phyloP scores from a whole-genome alignment of 2,797 vertebrate genomes.

The Typhlichthys eigenmanni region DNA sequence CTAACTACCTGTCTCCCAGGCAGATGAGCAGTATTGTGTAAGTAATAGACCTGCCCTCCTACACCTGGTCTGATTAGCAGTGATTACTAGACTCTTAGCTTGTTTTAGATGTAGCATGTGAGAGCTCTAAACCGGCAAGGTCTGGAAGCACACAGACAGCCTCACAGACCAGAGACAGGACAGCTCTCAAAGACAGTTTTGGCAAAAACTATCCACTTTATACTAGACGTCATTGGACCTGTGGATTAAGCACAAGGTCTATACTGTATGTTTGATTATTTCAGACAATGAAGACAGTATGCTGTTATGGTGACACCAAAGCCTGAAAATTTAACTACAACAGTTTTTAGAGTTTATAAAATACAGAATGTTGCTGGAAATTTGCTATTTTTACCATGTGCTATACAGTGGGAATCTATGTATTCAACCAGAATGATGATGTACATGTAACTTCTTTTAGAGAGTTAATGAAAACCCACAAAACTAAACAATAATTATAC shows the following conservation, averaged over 20 bases:
- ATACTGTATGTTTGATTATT: neutral
- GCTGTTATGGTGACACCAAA: too few species aligned
- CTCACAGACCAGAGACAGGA: slow-evolving; percentile 36
- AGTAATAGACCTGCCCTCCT: slow-evolving; percentile 26
- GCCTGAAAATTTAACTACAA: too few species aligned
- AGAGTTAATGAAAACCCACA: slow-evolving; percentile 46
- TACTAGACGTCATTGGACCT: slow-evolving; percentile 37
- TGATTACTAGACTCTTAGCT: slow-evolving; percentile 64
- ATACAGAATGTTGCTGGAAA: slow-evolving; percentile 41
- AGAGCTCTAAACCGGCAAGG: slow-evolving; percentile 46
- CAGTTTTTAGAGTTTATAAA: too few species aligned
- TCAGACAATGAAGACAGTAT: neutral
- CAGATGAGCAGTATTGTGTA: slow-evolving; percentile 47
- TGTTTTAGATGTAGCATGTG: slow-evolving; percentile 60
- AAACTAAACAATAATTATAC: slow-evolving; percentile 61
- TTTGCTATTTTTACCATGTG: slow-evolving; percentile 39
- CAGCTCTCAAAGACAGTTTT: slow-evolving; percentile 30
- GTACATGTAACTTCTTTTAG: slow-evolving; percentile 27
- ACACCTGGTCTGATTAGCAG: slow-evolving; percentile 57
- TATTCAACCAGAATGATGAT: slow-evolving; percentile 39
- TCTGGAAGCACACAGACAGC: slow-evolving; percentile 72
- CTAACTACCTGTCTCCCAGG: slow-evolving; percentile 21
- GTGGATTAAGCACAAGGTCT: slow-evolving; percentile 34
- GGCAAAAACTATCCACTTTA: slow-evolving; percentile 30
- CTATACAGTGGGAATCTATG: slow-evolving; percentile 8